phyloP scores from a whole-genome alignment of 1,140 invertebrate species.

The Tenebrio molitor region DNA sequence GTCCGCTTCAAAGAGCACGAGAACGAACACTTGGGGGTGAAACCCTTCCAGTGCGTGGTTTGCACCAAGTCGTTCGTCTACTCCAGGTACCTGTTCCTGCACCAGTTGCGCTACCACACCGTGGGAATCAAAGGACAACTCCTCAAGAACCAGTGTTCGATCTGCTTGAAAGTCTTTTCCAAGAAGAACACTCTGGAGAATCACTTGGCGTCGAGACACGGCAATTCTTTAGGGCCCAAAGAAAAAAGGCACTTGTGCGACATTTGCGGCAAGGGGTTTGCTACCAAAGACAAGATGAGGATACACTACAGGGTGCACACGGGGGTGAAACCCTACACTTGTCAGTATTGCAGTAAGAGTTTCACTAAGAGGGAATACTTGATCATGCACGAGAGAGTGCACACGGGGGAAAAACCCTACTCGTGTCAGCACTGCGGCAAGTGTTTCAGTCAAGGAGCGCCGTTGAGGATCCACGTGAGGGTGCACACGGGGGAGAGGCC shows the following conservation, averaged over 20 bases:
- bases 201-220: conserved; percentile 51
- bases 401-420: conserved; percentile 71
- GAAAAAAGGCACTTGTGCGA: conserved; percentile 64
- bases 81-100: conserved; percentile 57
- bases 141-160: conserved; percentile 56
- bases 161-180: conserved; percentile 56
- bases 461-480: conserved; percentile 69
- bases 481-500: conserved; percentile 63
- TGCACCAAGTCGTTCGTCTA: conserved; percentile 58
- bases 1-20: conserved; percentile 69
- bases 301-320: conserved; percentile 74
- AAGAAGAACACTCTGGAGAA: conserved; percentile 54
- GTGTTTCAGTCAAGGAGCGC: conserved; percentile 67
- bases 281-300: conserved; percentile 71
- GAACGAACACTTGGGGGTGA: conserved; percentile 78
- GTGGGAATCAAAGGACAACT: conserved; percentile 57
- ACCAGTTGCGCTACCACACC: conserved; percentile 57
- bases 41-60: conserved; percentile 69
- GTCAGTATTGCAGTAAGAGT: conserved; percentile 70
- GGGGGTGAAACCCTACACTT: conserved; percentile 68
- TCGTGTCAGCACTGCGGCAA: conserved; percentile 70
- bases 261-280: conserved; percentile 69
- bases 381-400: conserved; percentile 71
- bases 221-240: conserved; percentile 66
- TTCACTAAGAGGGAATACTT: conserved; percentile 71